Percentiles rank a stretch among this genome's conserved stretches.
Conservation (phyloP, 2,113 vertebrate species). For the Malurus melanocephalus region DNA sequence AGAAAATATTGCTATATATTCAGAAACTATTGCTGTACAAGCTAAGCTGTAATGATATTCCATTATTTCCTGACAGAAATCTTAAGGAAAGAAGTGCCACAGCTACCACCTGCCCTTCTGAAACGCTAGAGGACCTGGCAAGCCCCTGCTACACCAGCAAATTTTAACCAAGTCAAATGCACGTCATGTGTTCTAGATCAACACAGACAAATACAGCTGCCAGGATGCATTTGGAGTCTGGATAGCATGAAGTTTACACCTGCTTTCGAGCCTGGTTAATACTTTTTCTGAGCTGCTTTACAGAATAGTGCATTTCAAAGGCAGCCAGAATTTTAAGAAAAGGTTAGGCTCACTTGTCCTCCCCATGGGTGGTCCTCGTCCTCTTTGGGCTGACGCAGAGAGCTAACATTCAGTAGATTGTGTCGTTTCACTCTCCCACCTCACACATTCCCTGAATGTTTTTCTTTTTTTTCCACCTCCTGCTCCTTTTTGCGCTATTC, state of each 20-base stretch:
- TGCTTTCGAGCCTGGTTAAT: not conserved
- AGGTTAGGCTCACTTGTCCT: conserved; percentile 19
- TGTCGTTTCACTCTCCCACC: conserved; percentile 1
- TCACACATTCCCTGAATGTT: not conserved
- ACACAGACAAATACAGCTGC: not conserved
- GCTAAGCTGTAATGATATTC: not conserved
- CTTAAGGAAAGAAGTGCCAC: not conserved
- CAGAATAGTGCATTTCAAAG: conserved; percentile 7
- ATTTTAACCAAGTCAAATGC: not conserved
- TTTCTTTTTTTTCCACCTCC: not conserved
- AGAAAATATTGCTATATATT: not conserved
- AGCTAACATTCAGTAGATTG: not conserved
- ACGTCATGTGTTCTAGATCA: not conserved
- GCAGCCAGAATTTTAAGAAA: not conserved
- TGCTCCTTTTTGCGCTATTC: not conserved
- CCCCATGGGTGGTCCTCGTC: conserved; percentile 29
- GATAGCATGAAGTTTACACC: not conserved
- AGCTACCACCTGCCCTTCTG: not conserved
- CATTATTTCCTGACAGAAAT: not conserved
- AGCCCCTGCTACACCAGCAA: not conserved
- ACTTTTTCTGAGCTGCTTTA: not conserved
- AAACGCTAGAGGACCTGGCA: not conserved
- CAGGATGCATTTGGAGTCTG: not conserved
- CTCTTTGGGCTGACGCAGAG: not conserved
- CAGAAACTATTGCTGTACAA: not conserved